Evolutionary conservation across 2,113 vertebrate species (phyloP), one percentile per base, ranked within the genome.

Genomic region (Lophius piscatorius): DNA sequence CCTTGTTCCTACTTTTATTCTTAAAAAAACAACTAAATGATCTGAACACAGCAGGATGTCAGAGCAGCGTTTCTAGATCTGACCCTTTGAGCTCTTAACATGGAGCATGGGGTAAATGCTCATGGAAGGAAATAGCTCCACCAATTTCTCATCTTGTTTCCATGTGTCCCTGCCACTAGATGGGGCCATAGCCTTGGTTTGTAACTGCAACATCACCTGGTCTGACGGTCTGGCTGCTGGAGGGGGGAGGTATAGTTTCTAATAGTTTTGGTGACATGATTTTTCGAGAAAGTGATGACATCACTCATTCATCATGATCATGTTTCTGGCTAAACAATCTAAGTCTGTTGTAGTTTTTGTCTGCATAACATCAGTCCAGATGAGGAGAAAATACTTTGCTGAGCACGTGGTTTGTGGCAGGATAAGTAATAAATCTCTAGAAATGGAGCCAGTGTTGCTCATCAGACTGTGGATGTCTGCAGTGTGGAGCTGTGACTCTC

Each of bases 151-250:
- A 12, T 5, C 1, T 6, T 11, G 10, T 16, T 5, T 40, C 24
- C 39, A 6, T 47, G 24, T 16, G 13, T 31, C 8, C 1, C 2
- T 5, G 8, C 73, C 81, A 73, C 80, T 81, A 84, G 87, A 78
- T 86, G 80, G 80, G 2, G 76, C 56, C n/a, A 31, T 56, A 34
- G 56, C 47, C 74, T 52, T 76, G 40, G 57, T 65, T 55, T 78
- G 18, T 13, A 44, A 39, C 68, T 48, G 17, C 74, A 51, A 56
- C 64, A 80, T 59, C 81, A 82, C 73, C 70, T 84, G 81, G 36
- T 49, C 21, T n/a, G 42, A 21, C 47, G 54, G 22, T 57, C 6
- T 42, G 48, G 55, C 44, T 34, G 18, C 69, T 62, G 11, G 21
- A 61, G 58, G 16, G n/a, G 56, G 29, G 39, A 26, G 31, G 47